A percentile compares a stretch with the other conserved stretches of the same genome.
These are phyloP conservation scores for Prunella himalayana DNA, from an alignment of 2,113 vertebrate species.

Conservation along the genomic window DNA sequence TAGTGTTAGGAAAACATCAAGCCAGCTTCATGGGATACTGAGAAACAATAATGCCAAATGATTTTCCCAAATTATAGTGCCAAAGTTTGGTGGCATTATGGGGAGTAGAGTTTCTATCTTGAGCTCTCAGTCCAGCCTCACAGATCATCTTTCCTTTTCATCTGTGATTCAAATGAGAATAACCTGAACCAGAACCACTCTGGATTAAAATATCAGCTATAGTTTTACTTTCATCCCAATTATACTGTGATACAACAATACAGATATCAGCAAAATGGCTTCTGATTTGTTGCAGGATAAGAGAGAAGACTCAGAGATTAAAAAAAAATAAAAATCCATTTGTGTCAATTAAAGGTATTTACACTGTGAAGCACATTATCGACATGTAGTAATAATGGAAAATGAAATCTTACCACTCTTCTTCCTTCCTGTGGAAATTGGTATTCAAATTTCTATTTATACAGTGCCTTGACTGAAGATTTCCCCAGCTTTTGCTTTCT, in stretches of 20 bases:
- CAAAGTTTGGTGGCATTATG: background rate
- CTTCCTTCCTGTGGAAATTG: background rate
- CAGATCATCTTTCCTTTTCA: background rate
- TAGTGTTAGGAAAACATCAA: background rate
- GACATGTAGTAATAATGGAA: background rate
- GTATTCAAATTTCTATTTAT: background rate
- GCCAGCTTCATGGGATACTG: background rate
- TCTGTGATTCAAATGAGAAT: background rate
- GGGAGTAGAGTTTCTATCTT: background rate
- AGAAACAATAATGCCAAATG: background rate
- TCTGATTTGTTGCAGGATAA: background rate
- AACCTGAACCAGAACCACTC: background rate
- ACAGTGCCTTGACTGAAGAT: background rate
- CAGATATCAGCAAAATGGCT: background rate
- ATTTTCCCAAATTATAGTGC: background rate
- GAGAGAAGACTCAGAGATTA: background rate
- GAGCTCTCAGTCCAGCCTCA: background rate
- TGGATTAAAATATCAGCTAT: background rate
- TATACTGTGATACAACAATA: background rate
- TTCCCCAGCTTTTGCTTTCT: background rate
- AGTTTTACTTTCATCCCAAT: background rate
- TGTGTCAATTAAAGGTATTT: background rate
- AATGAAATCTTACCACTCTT: background rate
- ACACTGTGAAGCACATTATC: background rate
- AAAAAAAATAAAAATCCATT: background rate